These are phyloP conservation scores for Neostethus bicornis DNA, from an alignment of 2,797 vertebrate genomes.

Conservation along the genomic window DNA sequence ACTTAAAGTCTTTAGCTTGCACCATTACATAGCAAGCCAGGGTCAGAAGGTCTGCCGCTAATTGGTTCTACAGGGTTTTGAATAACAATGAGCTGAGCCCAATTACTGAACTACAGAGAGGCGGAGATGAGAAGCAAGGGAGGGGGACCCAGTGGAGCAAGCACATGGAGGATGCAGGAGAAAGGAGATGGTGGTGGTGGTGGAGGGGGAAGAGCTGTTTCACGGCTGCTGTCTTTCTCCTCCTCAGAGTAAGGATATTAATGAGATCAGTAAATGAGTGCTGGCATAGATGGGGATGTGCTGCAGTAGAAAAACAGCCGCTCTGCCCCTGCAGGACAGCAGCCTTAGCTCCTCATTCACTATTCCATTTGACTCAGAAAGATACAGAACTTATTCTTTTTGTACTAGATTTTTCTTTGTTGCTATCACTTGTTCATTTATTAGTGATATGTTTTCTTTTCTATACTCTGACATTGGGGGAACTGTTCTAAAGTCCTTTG, in stretches of 20 bases:
- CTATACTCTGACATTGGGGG: conserved; percentile 59
- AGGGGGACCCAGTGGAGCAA: conserved; percentile 67
- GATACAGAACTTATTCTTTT: conserved; percentile 68
- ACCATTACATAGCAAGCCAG: conserved; percentile 78
- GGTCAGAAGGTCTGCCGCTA: conserved; percentile 84
- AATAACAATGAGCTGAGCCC: conserved; percentile 82
- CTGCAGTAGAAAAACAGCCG: conserved; percentile 73
- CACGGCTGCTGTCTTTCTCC: conserved; percentile 70
- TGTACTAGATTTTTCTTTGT: conserved; percentile 70
- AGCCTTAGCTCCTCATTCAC: conserved; percentile 77
- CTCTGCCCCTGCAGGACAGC: conserved; percentile 74
- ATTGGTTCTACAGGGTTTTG: conserved; percentile 88
- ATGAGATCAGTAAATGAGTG: conserved; percentile 87
- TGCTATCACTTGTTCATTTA: conserved; percentile 78
- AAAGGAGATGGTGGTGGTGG: conserved; percentile 37
- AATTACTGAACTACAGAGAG: conserved; percentile 82
- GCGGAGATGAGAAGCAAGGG: conserved; percentile 61
- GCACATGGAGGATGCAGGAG: conserved; percentile 58
- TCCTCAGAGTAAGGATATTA: conserved; percentile 77
- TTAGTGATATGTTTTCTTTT: conserved; percentile 77
- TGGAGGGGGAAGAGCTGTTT: conserved; percentile 50
- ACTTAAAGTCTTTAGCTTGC: conserved; percentile 80
- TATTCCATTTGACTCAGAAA: conserved; percentile 86
- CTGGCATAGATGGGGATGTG: conserved; percentile 80
- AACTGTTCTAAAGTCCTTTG: conserved; percentile 68